Conservation (phyloP, 2,888 invertebrate genomes). For the Elysia crispata region DNA sequence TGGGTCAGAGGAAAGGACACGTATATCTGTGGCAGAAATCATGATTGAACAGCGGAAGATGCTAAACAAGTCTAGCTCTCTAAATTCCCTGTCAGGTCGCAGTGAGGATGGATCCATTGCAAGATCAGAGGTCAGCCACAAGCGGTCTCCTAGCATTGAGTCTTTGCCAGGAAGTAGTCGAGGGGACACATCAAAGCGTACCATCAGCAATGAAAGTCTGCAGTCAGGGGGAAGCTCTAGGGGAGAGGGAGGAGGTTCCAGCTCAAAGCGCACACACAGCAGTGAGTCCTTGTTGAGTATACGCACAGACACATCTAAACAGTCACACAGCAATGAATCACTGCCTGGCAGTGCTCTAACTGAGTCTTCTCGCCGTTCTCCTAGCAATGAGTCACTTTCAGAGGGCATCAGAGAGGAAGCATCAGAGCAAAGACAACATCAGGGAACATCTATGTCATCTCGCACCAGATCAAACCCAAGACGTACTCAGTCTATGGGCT, state of each 20-base stretch:
- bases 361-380: conserved; percentile 35
- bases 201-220: conserved; percentile 21
- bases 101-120: conserved; percentile 53
- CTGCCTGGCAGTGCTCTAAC: conserved; percentile 44
- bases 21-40: conserved; percentile 63
- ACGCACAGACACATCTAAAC: conserved; percentile 17
- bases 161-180: conserved; percentile 37
- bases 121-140: conserved; percentile 39
- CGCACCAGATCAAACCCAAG: conserved; percentile 23
- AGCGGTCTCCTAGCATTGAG: conserved; percentile 44
- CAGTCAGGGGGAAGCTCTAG: conserved; percentile 26
- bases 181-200: conserved; percentile 22
- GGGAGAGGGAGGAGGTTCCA: background rate
- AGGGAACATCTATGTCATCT: conserved; percentile 25
- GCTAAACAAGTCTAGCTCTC: conserved; percentile 50
- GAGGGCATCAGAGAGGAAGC: conserved; percentile 44
- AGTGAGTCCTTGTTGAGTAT: conserved; percentile 25
- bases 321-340: conserved; percentile 46
- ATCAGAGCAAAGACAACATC: background rate
- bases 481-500: conserved; percentile 52
- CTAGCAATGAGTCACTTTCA: conserved; percentile 48
- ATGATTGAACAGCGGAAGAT: conserved; percentile 60
- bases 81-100: conserved; percentile 40
- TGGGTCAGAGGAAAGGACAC: conserved; percentile 53
- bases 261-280: conserved; percentile 28